Percentiles rank a stretch among this genome's conserved stretches.
Evolutionary conservation across 2,113 vertebrate genomes (phyloP).

Genomic region (Noctilio leporinus): DNA sequence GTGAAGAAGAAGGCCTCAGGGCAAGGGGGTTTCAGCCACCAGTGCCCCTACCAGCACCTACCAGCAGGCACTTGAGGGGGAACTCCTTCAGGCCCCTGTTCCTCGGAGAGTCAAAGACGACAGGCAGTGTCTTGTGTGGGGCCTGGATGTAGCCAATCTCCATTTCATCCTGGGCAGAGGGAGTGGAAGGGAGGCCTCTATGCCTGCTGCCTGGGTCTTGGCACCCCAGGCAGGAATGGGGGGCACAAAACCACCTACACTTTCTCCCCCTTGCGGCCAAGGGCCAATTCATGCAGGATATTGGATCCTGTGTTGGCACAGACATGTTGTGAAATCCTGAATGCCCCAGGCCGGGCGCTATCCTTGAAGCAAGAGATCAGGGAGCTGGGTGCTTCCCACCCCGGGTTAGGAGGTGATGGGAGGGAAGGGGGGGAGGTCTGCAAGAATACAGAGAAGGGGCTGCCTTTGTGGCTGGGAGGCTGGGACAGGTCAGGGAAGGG

Average conservation of each 20-base stretch:
- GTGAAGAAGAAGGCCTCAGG: background rate
- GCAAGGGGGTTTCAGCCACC: accelerated
- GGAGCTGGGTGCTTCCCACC: background rate
- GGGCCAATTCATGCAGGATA: background rate
- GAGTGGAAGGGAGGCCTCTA: accelerated
- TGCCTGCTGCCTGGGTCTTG: accelerated
- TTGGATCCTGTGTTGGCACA: accelerated
- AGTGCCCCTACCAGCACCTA: conserved; percentile 40
- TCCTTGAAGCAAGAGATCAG: accelerated
- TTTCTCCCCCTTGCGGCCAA: accelerated
- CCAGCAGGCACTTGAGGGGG: conserved; percentile 85
- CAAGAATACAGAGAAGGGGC: background rate
- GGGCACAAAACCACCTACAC: accelerated
- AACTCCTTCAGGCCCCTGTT: conserved; percentile 84
- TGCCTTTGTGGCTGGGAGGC: background rate
- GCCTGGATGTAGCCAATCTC: conserved; percentile 94
- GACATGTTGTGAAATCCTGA: background rate
- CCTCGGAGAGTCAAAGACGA: conserved; percentile 92
- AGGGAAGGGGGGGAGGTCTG: accelerated
- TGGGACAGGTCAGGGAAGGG: background rate
- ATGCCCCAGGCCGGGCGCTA: accelerated
- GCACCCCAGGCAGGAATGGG: accelerated
- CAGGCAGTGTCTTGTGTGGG: conserved; percentile 86
- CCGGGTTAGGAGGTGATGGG: background rate
- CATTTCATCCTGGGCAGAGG: conserved; percentile 85